Percentiles rank a stretch among this genome's conserved stretches.
Conservation (phyloP, 2,113 vertebrate genomes). For the Daubentonia madagascariensis region DNA sequence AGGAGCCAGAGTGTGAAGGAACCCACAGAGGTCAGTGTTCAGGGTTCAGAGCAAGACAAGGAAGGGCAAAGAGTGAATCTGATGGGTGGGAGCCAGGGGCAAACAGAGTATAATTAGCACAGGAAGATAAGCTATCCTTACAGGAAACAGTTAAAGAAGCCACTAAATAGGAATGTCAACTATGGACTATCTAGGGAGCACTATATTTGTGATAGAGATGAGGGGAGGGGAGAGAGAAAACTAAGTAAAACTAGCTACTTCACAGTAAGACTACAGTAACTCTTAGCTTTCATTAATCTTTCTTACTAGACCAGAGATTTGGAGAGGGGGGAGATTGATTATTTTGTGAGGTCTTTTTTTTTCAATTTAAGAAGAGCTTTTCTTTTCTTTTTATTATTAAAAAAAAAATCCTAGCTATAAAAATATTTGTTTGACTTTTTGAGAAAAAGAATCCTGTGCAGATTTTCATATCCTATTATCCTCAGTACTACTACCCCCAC, state of each 20-base stretch:
- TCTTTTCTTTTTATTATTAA: neutral
- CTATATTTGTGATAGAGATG: neutral
- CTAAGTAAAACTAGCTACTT: neutral
- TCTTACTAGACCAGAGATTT: neutral
- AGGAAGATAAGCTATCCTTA: conserved; percentile 14
- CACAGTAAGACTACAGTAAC: neutral
- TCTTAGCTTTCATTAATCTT: neutral
- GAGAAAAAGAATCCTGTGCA: neutral
- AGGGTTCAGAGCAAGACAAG: neutral
- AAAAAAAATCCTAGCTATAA: neutral
- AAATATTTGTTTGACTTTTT: conserved; percentile 10
- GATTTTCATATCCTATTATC: neutral
- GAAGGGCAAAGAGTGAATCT: neutral
- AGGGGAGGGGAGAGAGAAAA: neutral
- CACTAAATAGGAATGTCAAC: neutral
- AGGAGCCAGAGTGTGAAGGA: neutral
- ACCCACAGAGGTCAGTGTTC: neutral
- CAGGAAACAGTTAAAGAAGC: neutral
- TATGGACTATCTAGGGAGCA: neutral
- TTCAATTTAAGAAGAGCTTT: conserved; percentile 36
- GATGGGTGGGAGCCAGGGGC: neutral
- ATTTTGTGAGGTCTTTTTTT: neutral
- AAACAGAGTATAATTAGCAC: neutral
- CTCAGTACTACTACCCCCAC: neutral
- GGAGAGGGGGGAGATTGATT: neutral